Evolutionary conservation across 1,140 invertebrate genomes (phyloP).

Genomic region (Drosophila rufa): DNA sequence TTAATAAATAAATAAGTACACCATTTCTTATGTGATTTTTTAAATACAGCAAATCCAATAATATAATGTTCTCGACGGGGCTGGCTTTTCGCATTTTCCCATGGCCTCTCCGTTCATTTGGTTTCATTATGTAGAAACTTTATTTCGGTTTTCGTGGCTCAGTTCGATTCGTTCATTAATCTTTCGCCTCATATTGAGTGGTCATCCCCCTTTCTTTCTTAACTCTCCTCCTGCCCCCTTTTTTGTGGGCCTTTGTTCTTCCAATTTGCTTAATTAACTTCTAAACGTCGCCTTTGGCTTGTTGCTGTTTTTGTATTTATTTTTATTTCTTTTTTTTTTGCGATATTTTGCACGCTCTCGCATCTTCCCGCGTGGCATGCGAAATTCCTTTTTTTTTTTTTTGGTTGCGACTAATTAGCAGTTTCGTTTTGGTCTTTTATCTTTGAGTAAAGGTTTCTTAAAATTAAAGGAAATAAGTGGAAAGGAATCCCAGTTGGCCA

Average conservation of each 20-base stretch:
- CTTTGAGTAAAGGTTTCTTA: constrained; percentile 12
- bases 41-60: not conserved
- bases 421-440: constrained; percentile 57
- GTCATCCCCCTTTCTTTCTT: constrained; percentile 22
- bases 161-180: constrained; percentile 66
- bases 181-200: constrained; percentile 54
- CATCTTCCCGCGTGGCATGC: constrained; percentile 31
- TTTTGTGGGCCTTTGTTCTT: constrained; percentile 55
- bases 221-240: not conserved
- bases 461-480: constrained; percentile 2
- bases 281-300: constrained; percentile 78
- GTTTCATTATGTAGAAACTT: constrained; percentile 26
- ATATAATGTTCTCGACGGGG: too few relatives aligned
- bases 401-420: constrained; percentile 59
- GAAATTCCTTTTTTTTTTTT: constrained; percentile 57
- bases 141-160: constrained; percentile 10
- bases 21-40: not conserved
- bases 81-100: constrained; percentile 28
- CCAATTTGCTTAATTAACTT: constrained; percentile 81
- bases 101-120: constrained; percentile 18
- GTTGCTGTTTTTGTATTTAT: constrained; percentile 31
- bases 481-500: constrained; percentile 13
- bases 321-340: constrained; percentile 6
- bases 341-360: constrained; percentile 21
- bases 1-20: too few relatives aligned